Conservation (phyloP, 1,140 invertebrate species). For the Drosophila trapezifrons region DNA sequence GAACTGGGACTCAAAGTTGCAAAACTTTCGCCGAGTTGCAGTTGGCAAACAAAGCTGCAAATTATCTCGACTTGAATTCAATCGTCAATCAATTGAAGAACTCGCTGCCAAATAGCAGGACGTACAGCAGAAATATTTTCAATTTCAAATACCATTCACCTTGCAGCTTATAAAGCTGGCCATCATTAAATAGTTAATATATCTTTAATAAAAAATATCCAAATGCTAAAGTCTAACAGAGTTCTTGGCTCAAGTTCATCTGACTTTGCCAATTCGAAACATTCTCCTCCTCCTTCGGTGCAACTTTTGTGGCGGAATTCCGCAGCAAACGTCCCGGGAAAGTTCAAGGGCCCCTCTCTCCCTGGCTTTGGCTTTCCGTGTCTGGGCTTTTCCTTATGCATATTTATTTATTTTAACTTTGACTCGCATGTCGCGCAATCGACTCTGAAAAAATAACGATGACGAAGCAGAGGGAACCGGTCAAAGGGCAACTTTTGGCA, state of each 20-base stretch:
- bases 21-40: slow-evolving; percentile 27
- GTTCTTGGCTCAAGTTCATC: slow-evolving; percentile 19
- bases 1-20: slow-evolving; percentile 16
- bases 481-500: slow-evolving; percentile 49
- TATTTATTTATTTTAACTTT: slow-evolving; percentile 50
- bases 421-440: slow-evolving; percentile 32
- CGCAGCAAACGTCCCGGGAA: background rate
- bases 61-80: slow-evolving; percentile 18
- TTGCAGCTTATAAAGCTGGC: too few species aligned
- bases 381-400: slow-evolving; percentile 4
- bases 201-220: too few species aligned
- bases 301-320: slow-evolving; percentile 14
- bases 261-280: slow-evolving; percentile 29
- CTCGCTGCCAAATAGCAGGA: background rate
- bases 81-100: slow-evolving; percentile 31
- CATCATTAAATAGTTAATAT: too few species aligned
- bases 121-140: background rate
- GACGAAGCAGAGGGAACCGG: slow-evolving; percentile 2
- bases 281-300: background rate
- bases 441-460: background rate
- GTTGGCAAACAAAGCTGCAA: slow-evolving; percentile 27
- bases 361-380: too few species aligned
- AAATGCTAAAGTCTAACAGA: background rate
- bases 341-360: background rate
- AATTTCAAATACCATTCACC: background rate